These are phyloP conservation scores for Leucosticte australis DNA, from an alignment of 2,113 vertebrate species.

Conservation along the genomic window DNA sequence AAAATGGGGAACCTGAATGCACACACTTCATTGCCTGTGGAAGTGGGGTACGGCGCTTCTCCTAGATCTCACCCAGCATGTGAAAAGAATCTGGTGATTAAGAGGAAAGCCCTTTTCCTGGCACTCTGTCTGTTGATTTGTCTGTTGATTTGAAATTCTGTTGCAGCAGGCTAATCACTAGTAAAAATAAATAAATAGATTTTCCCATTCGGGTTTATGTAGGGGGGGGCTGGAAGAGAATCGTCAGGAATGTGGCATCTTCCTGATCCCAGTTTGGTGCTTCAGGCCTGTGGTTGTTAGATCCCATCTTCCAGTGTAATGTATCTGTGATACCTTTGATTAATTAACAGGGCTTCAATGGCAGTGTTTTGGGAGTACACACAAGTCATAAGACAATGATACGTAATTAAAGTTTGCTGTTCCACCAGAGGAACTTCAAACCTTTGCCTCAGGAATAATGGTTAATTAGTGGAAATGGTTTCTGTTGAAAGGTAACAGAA, in stretches of 20 bases:
- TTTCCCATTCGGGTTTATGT: neutral
- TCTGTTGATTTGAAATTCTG: neutral
- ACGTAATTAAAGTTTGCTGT: conserved; percentile 21
- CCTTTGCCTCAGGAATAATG: neutral
- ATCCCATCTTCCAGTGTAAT: neutral
- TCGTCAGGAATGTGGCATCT: neutral
- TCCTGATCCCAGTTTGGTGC: neutral
- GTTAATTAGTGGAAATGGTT: conserved; percentile 7
- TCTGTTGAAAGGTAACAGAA: neutral
- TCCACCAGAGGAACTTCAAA: conserved; percentile 6
- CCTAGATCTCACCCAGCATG: rapidly evolving
- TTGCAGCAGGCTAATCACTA: neutral
- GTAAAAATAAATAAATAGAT: neutral
- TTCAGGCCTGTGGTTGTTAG: neutral
- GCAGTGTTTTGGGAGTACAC: neutral
- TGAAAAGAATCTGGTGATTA: neutral
- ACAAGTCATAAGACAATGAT: neutral
- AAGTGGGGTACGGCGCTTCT: rapidly evolving
- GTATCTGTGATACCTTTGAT: neutral
- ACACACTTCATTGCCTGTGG: neutral
- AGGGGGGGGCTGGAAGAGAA: neutral
- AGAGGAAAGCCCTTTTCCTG: neutral
- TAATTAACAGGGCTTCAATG: neutral
- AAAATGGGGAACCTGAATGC: neutral
- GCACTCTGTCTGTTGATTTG: neutral